Evolutionary conservation across 2,113 vertebrate species (phyloP), one percentile per base, ranked within the genome.

Genomic region (Eolophus roseicapilla): DNA sequence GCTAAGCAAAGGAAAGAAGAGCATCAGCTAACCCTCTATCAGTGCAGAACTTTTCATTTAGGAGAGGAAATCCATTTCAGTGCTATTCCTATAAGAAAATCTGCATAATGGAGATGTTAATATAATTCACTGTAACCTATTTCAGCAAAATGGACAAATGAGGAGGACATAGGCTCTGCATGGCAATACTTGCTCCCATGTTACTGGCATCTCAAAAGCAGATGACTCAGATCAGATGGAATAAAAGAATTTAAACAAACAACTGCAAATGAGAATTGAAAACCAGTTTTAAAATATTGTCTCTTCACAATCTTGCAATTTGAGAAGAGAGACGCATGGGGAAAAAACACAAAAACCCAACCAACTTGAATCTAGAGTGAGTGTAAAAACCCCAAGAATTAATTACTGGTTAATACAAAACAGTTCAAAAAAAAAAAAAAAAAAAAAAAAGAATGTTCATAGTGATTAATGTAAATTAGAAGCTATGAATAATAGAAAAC

Each of bases 211-310:
- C 52, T 79, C 77, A 60, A 86, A 92, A 68, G 29, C 35, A 67
- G 35, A 64, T 68, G 46, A 91, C 63, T 81, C 33, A 63, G 37
- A 77, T 88, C 41, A 90, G 46, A 46, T 13, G 4, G 52, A 88
- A 81, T 63, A 74, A 78, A 75, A 71, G 4, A 75, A 70, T 55
- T 90, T 67, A 77, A 95, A 70, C 46, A 90, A 95, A 86, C 29
- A 80, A 77, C 46, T 59, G 7, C 11, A 76, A 86, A 80, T 4
- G 1, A 27, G 49, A 70, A 63, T 43, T 62, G 13, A 21, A 95
- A 88, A 67, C 17, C 41, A 64, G 3, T 73, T 88, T 88, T 35
- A 88, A 95, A 86, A 57, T 78, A 39, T 29, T 3, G 3, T 39
- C 21, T 67, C 13, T 27, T 70, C 59, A 77, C 9, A 83, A 10